Conservation (phyloP, 2,797 vertebrate species). For the Steatocranus sp. region DNA sequence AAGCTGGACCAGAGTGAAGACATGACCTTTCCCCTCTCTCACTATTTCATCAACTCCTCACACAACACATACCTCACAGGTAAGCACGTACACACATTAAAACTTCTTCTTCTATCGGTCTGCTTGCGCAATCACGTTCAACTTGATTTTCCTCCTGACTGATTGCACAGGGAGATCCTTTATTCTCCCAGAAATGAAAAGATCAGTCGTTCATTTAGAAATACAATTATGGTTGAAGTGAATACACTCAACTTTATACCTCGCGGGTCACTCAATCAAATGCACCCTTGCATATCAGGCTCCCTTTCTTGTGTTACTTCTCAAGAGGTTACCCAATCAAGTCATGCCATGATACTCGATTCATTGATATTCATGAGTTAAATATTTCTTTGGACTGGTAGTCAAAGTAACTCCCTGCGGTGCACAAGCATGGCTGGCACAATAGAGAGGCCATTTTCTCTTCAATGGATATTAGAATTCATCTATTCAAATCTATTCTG, state of each 20-base stretch:
- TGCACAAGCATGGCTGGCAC: conserved; percentile 22
- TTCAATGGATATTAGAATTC: conserved; percentile 63
- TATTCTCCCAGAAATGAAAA: conserved; percentile 9
- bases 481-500: conserved; percentile 72
- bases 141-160: conserved; percentile 2
- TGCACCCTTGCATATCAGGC: not conserved
- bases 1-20: conserved; percentile 99
- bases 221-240: conserved; percentile 15
- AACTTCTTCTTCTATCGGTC: not conserved
- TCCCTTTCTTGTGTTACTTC: not conserved
- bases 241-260: conserved; percentile 8
- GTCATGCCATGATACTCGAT: conserved; percentile 22
- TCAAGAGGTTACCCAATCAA: conserved; percentile 62
- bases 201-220: conserved; percentile 31
- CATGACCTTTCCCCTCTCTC: conserved; percentile 93
- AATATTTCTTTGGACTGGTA: conserved; percentile 63
- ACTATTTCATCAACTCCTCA: conserved; percentile 99
- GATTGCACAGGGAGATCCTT: not conserved
- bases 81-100: conserved; percentile 2
- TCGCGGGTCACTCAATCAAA: conserved; percentile 49
- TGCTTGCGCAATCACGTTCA: not conserved
- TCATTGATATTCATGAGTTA: conserved; percentile 69
- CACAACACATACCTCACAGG: conserved; percentile 92
- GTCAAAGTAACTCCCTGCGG: conserved; percentile 57
- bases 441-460: conserved; percentile 53